These are phyloP conservation scores for Sardina pilchardus DNA, from an alignment of 2,113 vertebrate genomes.

Conservation along the genomic window DNA sequence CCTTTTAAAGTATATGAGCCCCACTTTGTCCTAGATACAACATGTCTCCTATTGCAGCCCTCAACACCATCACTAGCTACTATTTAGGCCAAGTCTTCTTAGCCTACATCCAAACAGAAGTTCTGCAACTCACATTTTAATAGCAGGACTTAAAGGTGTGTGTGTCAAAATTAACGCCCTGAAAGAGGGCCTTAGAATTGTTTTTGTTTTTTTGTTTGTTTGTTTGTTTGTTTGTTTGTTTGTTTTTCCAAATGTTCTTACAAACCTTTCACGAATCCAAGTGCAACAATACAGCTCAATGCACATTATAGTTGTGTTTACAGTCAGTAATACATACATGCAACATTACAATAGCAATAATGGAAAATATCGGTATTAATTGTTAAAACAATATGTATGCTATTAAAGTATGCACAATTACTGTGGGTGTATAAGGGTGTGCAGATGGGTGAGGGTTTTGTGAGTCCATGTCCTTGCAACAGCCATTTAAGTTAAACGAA, in stretches of 20 bases:
- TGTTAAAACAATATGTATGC: no score
- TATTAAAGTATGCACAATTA: no score
- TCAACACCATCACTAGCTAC: not conserved
- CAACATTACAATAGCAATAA: not conserved
- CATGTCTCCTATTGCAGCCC: not conserved
- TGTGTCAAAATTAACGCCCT: not conserved
- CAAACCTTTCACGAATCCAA: not conserved
- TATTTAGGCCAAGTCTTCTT: not conserved
- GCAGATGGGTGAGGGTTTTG: no score
- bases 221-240: not conserved
- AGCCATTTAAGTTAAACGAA: not conserved
- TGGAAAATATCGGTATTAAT: no score
- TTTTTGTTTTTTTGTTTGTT: not conserved
- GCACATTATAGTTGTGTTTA: not conserved
- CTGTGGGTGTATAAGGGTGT: no score
- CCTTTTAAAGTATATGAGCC: not conserved
- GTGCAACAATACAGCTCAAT: not conserved
- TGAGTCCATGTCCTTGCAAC: not conserved
- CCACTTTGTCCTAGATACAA: not conserved
- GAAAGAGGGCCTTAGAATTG: not conserved
- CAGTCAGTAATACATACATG: not conserved
- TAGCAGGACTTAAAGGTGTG: not conserved
- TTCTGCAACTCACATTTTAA: not conserved
- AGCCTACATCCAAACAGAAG: not conserved
- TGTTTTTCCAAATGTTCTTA: not conserved